Conservation (phyloP, 2,888 invertebrate genomes). For the Ephialtes manifestator region DNA sequence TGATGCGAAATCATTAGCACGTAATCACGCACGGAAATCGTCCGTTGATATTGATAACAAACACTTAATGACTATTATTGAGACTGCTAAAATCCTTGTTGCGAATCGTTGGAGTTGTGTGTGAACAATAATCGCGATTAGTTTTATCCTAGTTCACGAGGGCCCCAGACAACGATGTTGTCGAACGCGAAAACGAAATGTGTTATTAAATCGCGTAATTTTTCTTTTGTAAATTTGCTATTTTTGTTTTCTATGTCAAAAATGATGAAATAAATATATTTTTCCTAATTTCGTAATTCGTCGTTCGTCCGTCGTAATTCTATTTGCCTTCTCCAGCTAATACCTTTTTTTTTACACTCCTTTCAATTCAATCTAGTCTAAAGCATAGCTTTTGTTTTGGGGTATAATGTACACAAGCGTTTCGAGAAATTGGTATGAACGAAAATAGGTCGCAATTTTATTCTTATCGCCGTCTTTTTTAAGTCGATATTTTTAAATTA, state of each 20-base stretch:
- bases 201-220: conserved; percentile 44
- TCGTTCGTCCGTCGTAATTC: conserved; percentile 74
- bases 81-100: conserved; percentile 24
- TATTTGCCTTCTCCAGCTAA: conserved; percentile 54
- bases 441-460: neutral
- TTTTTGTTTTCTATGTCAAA: conserved; percentile 60
- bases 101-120: neutral
- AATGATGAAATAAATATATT: conserved; percentile 78
- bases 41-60: conserved; percentile 48
- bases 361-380: neutral
- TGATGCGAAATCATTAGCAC: conserved; percentile 20
- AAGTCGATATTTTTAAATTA: neutral
- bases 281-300: conserved; percentile 76
- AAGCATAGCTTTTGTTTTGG: neutral
- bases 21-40: conserved; percentile 46
- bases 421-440: neutral
- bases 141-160: neutral
- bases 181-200: conserved; percentile 72
- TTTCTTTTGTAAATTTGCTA: conserved; percentile 33
- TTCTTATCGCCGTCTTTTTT: neutral
- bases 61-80: conserved; percentile 23
- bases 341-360: conserved; percentile 13
- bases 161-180: conserved; percentile 56
- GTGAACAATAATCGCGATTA: conserved; percentile 2
- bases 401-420: neutral